Evolutionary conservation across 2,888 invertebrate species (phyloP).

Genomic region (Pristionchus mayeri): DNA sequence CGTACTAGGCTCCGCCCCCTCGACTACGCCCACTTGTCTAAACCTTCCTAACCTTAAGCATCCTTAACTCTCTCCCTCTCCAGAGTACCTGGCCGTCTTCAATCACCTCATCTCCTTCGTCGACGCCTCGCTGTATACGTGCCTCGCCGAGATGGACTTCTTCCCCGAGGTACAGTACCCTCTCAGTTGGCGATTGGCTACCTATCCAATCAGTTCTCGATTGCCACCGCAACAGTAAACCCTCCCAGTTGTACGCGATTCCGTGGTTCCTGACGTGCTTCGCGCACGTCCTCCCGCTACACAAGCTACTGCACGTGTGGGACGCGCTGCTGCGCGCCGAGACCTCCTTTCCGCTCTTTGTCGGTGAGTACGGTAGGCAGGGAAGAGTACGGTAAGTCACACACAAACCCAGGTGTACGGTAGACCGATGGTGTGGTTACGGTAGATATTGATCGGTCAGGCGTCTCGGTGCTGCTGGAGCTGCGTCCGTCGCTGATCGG

Average conservation of each 20-base stretch:
- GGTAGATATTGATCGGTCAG: not conserved
- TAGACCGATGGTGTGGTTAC: too few relatives aligned
- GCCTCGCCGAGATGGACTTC: conserved; percentile 92
- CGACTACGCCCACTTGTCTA: too few relatives aligned
- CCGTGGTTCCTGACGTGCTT: conserved; percentile 76
- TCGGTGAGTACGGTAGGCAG: conserved; percentile 82
- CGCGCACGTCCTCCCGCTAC: conserved; percentile 95
- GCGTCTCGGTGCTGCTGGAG: conserved; percentile 89
- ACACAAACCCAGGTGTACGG: too few relatives aligned
- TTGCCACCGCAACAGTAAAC: not conserved
- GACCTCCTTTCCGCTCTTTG: conserved; percentile 91
- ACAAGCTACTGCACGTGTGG: conserved; percentile 97
- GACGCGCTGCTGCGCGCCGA: conserved; percentile 94
- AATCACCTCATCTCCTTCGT: conserved; percentile 95
- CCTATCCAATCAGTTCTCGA: not conserved
- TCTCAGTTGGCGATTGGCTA: not conserved
- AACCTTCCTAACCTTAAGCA: too few relatives aligned
- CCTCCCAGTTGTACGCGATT: conserved; percentile 58
- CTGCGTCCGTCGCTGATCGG: conserved; percentile 87
- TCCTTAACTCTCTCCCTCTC: not conserved
- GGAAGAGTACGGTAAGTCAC: not conserved
- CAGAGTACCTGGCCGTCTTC: conserved; percentile 95
- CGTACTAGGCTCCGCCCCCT: too few relatives aligned
- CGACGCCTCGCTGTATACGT: conserved; percentile 91
- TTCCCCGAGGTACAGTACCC: conserved; percentile 85